Evolutionary conservation across 2,888 invertebrate genomes (phyloP), one percentile per base, ranked within the genome.

Genomic region (Volucella zonaria): DNA sequence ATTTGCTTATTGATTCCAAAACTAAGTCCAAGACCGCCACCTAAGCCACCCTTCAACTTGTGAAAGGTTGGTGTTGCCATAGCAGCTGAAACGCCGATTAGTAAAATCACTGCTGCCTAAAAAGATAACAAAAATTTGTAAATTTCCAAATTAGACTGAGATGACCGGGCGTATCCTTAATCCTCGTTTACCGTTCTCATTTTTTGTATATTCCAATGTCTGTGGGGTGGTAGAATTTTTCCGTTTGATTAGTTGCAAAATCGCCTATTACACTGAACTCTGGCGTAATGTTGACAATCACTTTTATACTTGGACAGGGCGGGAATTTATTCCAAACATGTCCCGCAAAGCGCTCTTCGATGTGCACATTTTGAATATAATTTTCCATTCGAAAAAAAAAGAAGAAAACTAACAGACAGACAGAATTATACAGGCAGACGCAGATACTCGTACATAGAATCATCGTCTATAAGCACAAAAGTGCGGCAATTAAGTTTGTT

Each of bases 301-400:
- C 45, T 85, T 85, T 81, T 85, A 85, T 85, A 85, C 85, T 62
- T 81, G 40, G 42, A 23, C 51, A 38, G 58, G 76, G 62, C 61
- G 76, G 38, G 61, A 76, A 76, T 77, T 81, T 73, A 85, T 85
- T 81, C 81, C 76, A 52, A 81, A 42, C 85, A 85, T 81, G 85
- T 85, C 71, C 81, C 77, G 31, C 61, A 67, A 79, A 52, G 64
- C 43, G 61, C 45, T 38, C 51, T 40, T 51, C 9, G 40, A 1
- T 54, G n/a, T 40, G n/a, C 71, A 61, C 61, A 71, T 51, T 71
- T 54, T 31, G 64, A 75, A 82, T 61, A 59, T 31, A 31, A 31
- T 31, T 31, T 6, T 31, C 31, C 31, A 31, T 59, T 82, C 23
- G 47, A 78, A 49, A 81, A 45, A n/a, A 54, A 18, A 40, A 66